Base-by-base conservation (phyloP, 1,140 invertebrate species). In the Dendrolimus kikuchii region DNA sequence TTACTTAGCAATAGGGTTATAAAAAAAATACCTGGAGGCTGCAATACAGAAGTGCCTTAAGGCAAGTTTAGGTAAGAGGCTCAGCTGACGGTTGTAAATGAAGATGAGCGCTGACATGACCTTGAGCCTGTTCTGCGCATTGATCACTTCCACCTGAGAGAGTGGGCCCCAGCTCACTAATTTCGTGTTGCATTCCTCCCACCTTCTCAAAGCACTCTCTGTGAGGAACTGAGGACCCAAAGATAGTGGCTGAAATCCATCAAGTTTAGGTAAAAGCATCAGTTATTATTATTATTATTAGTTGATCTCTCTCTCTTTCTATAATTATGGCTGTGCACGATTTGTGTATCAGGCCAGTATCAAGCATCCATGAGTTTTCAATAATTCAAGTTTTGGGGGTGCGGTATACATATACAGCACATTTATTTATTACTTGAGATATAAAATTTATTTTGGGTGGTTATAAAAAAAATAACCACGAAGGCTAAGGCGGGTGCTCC, bases 131-230 rank as follows among this genome's bases (percentile, higher is more conserved):
- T 96, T 96, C 74, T 95, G 93, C 42, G 95, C 94, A 85, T 95
- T 94, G 7, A 97, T 88, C n/a, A 89, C 90, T 81, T 97, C 95
- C 39, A 96, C 91, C 83, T 96, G 95, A 45, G 94, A 90, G 54
- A 95, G 89, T 42, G 96, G 96, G 5, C 96, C 95, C 93, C 95
- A 95, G 66, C 91, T 93, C 40, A 96, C 93, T 48, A 94, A 90
- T 71, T 95, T 94, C 9, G 92, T 93, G 67, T 96, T 95, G 67
- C 94, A 95, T 78, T 95, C 94, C 81, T 97, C 95, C 87, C 95
- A 93, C 60, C 95, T 89, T 40, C 93, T 86, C 45, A 98, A 85
- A 47, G 93, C 92, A 86, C 90, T 93, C 80, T 95, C 93, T 43
- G 94, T 95, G 40, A 96, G 83, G 55, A 94, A 93, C 45, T 93